Base-by-base conservation (phyloP, 2,888 invertebrate species). In the Strigamia maritima region DNA sequence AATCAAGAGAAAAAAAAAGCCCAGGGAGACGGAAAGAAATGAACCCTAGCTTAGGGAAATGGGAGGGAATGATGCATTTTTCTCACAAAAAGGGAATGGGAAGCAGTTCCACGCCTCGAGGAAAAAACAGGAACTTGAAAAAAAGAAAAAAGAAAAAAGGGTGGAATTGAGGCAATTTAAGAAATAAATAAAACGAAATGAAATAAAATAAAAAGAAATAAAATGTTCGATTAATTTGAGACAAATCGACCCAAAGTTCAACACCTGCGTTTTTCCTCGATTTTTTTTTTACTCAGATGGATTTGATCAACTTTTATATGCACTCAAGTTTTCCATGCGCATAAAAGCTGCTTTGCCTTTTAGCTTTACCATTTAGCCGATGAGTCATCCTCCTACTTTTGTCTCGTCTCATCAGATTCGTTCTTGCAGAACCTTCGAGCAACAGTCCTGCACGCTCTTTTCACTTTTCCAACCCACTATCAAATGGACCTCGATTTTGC, bases 351-450 rank as follows among this genome's bases (percentile, higher is more conserved):
- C 22, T 65, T 65, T 22, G 60, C 60, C 22, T n/a, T n/a, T n/a
- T n/a, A n/a, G 60, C 60, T 65, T 22, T 65, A 65, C 60, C 60
- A 65, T 65, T 65, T 22, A 65, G 60, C 60, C 60, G 60, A 65
- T 65, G 60, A 65, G 60, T 65, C 60, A 65, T 65, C 60, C 60
- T 65, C 4, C 22, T 65, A 12, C 19, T 65, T 19, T 60, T 65
- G 60, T 44, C 44, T 16, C 7, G 1, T 19, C 19, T 22, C 60
- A 65, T 65, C 19, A 22, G 22, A 65, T 22, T 65, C 60, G 60
- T 19, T 65, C 22, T 65, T 65, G 60, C 60, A 22, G 60, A 65
- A 65, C 60, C 60, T 65, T 65, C 60, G 22, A 65, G 60, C 22
- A 65, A 65, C 60, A 10, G 60, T 65, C 22, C 24, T 24, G 24